Evolutionary conservation across 2,888 invertebrate genomes (phyloP).

Genomic region (Macrophya alboannulata): DNA sequence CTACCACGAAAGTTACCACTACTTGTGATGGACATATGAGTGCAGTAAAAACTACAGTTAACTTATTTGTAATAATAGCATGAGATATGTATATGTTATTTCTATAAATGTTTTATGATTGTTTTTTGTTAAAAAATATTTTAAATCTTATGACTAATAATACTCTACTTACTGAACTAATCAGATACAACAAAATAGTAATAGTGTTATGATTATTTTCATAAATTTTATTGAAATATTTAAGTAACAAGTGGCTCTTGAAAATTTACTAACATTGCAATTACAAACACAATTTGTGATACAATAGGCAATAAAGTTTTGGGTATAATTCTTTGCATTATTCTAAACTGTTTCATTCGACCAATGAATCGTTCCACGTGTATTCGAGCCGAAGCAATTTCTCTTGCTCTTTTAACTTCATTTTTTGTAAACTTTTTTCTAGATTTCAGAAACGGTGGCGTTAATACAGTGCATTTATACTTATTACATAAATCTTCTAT

Average conservation of each 20-base stretch:
- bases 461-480: conserved; percentile 54
- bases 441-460: conserved; percentile 60
- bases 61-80: too few relatives aligned
- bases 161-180: too few relatives aligned
- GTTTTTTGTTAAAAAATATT: too few relatives aligned
- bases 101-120: too few relatives aligned
- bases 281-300: conserved; percentile 57
- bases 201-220: too few relatives aligned
- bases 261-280: conserved; percentile 58
- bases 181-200: too few relatives aligned
- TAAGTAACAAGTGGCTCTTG: conserved; percentile 55
- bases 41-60: background rate
- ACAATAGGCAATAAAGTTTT: conserved; percentile 57
- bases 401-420: conserved; percentile 55
- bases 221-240: background rate
- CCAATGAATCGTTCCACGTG: conserved; percentile 62
- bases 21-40: background rate
- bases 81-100: too few relatives aligned
- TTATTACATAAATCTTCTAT: conserved; percentile 59
- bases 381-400: conserved; percentile 62
- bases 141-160: too few relatives aligned
- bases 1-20: conserved; percentile 39
- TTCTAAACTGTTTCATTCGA: conserved; percentile 60
- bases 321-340: conserved; percentile 55
- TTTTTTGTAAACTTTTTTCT: conserved; percentile 56